Evolutionary conservation across 1,140 invertebrate genomes (phyloP).

Genomic region (Varroa destructor): DNA sequence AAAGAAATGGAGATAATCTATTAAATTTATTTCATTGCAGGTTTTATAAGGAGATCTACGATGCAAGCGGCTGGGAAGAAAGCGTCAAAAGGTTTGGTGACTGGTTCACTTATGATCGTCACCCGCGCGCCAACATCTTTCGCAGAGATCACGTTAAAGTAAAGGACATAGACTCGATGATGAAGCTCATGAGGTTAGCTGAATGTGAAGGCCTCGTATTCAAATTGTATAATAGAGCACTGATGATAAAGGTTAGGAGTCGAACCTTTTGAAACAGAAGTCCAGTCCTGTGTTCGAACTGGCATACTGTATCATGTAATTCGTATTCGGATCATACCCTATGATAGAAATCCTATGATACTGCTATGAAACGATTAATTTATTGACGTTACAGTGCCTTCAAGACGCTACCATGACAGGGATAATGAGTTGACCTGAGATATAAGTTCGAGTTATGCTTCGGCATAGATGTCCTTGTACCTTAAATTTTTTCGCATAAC

Average conservation of each 20-base stretch:
- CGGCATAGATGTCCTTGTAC: too few species aligned
- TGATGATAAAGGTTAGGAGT: not conserved
- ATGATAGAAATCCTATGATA: too few species aligned
- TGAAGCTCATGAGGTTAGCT: slow-evolving; percentile 48
- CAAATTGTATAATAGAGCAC: not conserved
- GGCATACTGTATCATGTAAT: too few species aligned
- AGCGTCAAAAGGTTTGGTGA: slow-evolving; percentile 52
- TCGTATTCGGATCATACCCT: too few species aligned
- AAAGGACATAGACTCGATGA: slow-evolving; percentile 47
- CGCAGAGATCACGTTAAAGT: slow-evolving; percentile 48
- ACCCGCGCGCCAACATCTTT: slow-evolving; percentile 53
- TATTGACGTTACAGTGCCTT: too few species aligned
- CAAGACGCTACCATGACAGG: too few species aligned
- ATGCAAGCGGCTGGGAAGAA: slow-evolving; percentile 47
- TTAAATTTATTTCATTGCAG: slow-evolving; percentile 34
- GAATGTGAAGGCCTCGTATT: not conserved
- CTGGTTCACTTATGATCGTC: slow-evolving; percentile 54
- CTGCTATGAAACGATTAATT: too few species aligned
- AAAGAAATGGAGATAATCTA: too few species aligned
- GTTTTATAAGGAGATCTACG: slow-evolving; percentile 53
- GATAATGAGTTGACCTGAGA: too few species aligned
- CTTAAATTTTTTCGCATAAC: too few species aligned
- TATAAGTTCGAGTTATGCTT: too few species aligned
- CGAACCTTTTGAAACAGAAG: not conserved
- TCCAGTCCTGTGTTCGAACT: too few species aligned